Evolutionary conservation across 2,797 vertebrate genomes (phyloP).

Genomic region (Peromyscus attwateri): DNA sequence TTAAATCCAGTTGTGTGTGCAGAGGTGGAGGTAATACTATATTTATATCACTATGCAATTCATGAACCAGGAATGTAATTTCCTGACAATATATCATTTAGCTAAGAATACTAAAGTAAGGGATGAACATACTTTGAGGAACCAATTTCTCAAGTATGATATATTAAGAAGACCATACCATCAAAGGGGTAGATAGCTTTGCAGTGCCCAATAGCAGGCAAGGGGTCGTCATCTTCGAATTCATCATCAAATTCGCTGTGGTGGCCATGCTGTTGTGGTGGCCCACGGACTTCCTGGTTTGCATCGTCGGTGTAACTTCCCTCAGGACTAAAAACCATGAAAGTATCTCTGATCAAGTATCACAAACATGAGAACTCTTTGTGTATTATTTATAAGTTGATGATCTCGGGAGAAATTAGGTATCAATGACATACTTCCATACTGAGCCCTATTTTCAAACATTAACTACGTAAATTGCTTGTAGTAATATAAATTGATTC

Average conservation of each 20-base stretch:
- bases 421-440: constrained; percentile 4
- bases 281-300: constrained; percentile 94
- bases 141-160: constrained; percentile 27
- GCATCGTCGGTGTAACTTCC: constrained; percentile 98
- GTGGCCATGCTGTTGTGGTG: constrained; percentile 90
- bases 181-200: constrained; percentile 98
- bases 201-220: constrained; percentile 98
- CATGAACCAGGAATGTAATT: constrained; percentile 46
- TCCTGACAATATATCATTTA: constrained; percentile 57
- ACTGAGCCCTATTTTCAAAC: constrained; percentile 37
- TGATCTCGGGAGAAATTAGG: constrained; percentile 57
- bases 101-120: constrained; percentile 21
- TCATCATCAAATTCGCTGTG: constrained; percentile 97
- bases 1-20: not conserved
- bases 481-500: constrained; percentile 53
- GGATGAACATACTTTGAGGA: not conserved
- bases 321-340: constrained; percentile 92
- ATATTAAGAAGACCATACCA: constrained; percentile 89
- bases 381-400: constrained; percentile 20
- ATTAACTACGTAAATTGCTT: not conserved
- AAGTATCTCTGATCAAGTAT: constrained; percentile 65
- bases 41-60: constrained; percentile 41
- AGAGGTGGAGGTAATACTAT: not conserved
- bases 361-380: constrained; percentile 8
- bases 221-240: constrained; percentile 98